These are phyloP conservation scores for Ostrea denselamellosa DNA, from an alignment of 1,140 invertebrate species.

Conservation along the genomic window DNA sequence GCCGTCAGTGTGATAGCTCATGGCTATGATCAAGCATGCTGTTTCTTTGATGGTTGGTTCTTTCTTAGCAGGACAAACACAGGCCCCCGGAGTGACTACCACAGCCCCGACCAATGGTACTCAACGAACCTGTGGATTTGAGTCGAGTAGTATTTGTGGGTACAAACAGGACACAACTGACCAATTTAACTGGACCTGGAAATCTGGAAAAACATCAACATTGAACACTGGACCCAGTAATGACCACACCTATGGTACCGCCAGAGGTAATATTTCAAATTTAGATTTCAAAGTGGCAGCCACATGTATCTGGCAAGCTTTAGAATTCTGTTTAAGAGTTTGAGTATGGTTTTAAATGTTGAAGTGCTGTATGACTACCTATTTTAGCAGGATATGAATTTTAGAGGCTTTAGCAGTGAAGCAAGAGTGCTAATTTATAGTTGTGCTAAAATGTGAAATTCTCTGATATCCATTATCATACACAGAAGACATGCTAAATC, in stretches of 20 bases:
- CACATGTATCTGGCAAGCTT: too few relatives aligned
- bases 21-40: too few relatives aligned
- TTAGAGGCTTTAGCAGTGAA: too few relatives aligned
- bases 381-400: too few relatives aligned
- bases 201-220: conserved; percentile 57
- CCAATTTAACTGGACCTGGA: conserved; percentile 66
- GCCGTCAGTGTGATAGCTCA: not conserved
- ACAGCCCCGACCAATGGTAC: not conserved
- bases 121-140: conserved; percentile 70
- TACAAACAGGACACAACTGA: conserved; percentile 68
- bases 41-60: not conserved
- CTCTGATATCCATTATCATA: too few relatives aligned
- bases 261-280: conserved; percentile 48
- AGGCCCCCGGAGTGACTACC: conserved; percentile 27
- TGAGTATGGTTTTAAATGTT: too few relatives aligned
- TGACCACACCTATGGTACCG: conserved; percentile 70
- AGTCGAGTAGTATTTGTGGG: conserved; percentile 71
- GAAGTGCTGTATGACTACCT: too few relatives aligned
- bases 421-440: too few relatives aligned
- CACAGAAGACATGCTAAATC: too few relatives aligned
- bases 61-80: conserved; percentile 38
- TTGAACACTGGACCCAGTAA: conserved; percentile 59
- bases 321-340: too few relatives aligned
- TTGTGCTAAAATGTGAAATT: too few relatives aligned
- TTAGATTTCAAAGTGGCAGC: too few relatives aligned